Evolutionary conservation across 2,113 vertebrate genomes (phyloP), one percentile per base, ranked within the genome.

Genomic region (Platichthys flesus): DNA sequence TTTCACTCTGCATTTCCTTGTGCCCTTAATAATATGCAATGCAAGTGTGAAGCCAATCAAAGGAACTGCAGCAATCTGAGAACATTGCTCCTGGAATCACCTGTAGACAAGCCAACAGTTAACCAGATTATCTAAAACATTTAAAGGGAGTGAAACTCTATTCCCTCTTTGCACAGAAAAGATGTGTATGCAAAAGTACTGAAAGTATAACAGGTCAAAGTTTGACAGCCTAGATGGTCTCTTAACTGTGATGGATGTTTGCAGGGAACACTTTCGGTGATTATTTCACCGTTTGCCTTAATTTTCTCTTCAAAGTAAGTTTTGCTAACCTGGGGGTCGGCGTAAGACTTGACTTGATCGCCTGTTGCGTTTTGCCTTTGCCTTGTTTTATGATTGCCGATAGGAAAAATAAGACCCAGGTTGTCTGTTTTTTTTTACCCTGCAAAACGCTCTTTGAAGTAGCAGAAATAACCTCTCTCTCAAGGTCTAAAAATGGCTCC

Each of bases 281-380:
- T 86, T 81, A 77, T 72, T 67, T 80, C 67, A 77, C 78, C 72
- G 78, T 85, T 87, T 76, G 51, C 67, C 74, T 76, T 71, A 4
- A 70, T 73, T 80, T 76, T 15, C 55, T 55, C 74, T 85, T 83
- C 82, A 88, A 85, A 83, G 84, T 62, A 64, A 62, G 72, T 78
- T 83, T 77, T 64, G 20, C 52, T 76, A 74, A 85, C 84, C 77
- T 56, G n/a, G 10, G 24, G 71, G 58, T 74, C 3, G 13, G 49
- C 66, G 76, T 24, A 58, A 69, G 70, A 80, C 61, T 56, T 59
- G 47, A 35, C 47, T 0, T 63, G 42, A 68, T 55, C 64, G 73
- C 70, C 67, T 69, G 70, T 31, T 13, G 58, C 40, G 21, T 66
- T 60, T 26, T 1, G 28, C 20, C 49, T 58, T 42, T 3, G 9